phyloP scores from a whole-genome alignment of 2,113 vertebrate species.

The Nothoprocta perdicaria region DNA sequence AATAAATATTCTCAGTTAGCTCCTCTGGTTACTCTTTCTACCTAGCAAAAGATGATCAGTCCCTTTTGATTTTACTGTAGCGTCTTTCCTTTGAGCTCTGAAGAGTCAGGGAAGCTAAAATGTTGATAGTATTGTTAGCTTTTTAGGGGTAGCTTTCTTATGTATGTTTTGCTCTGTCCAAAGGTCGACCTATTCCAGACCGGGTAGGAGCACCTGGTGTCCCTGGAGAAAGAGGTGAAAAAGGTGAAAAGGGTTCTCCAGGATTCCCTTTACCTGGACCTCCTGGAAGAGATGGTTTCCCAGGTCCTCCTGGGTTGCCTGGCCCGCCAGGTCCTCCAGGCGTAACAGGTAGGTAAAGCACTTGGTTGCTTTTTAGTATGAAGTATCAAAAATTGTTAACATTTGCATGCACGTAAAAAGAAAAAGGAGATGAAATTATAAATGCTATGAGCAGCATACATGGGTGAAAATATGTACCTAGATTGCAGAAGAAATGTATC shows the following conservation, averaged over 20 bases:
- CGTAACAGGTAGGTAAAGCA: constrained; percentile 54
- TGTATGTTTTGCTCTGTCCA: neutral
- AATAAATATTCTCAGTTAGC: neutral
- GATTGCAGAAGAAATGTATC: neutral
- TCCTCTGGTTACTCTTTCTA: neutral
- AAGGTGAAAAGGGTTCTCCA: constrained; percentile 86
- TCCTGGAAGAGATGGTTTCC: constrained; percentile 82
- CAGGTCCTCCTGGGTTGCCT: constrained; percentile 77
- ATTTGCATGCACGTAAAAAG: neutral
- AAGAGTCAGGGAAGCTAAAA: neutral
- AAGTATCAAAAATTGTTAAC: neutral
- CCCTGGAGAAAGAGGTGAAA: constrained; percentile 87
- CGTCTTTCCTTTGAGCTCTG: neutral
- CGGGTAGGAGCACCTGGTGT: constrained; percentile 82
- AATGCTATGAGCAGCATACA: neutral
- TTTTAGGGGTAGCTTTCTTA: neutral
- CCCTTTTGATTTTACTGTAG: neutral
- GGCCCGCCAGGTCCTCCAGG: constrained; percentile 86
- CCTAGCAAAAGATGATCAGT: neutral
- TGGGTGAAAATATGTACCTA: neutral
- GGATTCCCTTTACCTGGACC: constrained; percentile 84
- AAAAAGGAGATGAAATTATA: neutral
- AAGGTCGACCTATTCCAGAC: constrained; percentile 71
- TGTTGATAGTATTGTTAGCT: neutral
- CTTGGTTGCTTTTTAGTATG: neutral